These are phyloP conservation scores for Melanotaenia pygmaea DNA, from an alignment of 2,797 vertebrate species.

Conservation along the genomic window DNA sequence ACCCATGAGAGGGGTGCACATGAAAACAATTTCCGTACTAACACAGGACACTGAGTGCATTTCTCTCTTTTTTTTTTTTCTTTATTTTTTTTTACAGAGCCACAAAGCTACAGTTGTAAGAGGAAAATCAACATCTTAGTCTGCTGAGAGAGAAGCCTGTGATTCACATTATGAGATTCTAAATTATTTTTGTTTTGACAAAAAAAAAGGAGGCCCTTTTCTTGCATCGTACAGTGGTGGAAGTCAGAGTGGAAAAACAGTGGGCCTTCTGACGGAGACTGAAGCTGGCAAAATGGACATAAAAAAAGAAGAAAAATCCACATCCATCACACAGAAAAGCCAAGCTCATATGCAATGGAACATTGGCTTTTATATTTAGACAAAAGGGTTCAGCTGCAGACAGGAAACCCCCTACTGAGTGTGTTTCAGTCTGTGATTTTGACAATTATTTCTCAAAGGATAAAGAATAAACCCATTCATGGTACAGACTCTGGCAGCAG, in stretches of 20 bases:
- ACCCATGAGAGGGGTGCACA: not conserved
- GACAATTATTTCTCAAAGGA: conserved; percentile 20
- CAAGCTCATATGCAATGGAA: conserved; percentile 37
- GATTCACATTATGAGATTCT: conserved; percentile 34
- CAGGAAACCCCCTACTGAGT: conserved; percentile 41
- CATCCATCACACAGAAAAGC: not conserved
- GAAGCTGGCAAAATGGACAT: not conserved
- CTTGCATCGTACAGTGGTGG: not conserved
- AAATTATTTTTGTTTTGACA: conserved; percentile 21
- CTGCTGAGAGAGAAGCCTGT: conserved; percentile 21
- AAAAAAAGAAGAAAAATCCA: not conserved
- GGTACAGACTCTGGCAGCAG: not conserved
- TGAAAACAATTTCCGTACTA: not conserved
- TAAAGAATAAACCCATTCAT: not conserved
- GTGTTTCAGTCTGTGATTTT: conserved; percentile 28
- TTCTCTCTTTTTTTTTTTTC: not conserved
- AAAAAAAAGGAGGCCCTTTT: conserved; percentile 2
- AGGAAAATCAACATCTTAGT: conserved; percentile 2
- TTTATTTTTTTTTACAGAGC: not conserved
- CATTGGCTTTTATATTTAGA: conserved; percentile 36
- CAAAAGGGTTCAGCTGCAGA: conserved; percentile 31
- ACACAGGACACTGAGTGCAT: not conserved
- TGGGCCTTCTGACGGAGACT: not conserved
- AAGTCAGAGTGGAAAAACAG: not conserved
- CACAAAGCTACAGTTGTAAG: conserved; percentile 16